These are phyloP conservation scores for Chaenocephalus aceratus DNA, from an alignment of 2,113 vertebrate genomes.

Conservation along the genomic window DNA sequence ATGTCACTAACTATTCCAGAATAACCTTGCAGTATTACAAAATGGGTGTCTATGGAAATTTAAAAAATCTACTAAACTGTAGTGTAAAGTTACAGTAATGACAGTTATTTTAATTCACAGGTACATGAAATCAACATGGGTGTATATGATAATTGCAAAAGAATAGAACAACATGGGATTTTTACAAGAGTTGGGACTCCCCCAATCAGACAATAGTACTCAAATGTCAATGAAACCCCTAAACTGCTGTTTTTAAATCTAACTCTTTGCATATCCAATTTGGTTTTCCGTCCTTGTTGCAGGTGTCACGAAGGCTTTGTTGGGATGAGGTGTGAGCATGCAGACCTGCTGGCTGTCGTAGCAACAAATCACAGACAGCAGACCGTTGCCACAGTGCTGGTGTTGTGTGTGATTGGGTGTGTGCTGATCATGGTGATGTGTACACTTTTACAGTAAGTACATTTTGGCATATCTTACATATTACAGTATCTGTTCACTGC, in stretches of 20 bases:
- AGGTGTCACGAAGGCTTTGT: conserved; percentile 93
- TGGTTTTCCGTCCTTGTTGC: conserved; percentile 4
- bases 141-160: neutral
- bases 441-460: conserved; percentile 93
- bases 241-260: neutral
- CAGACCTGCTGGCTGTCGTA: conserved; percentile 95
- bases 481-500: neutral
- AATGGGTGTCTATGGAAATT: no score
- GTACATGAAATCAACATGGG: neutral
- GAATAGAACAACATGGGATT: neutral
- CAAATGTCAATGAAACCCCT: neutral
- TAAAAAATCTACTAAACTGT: neutral
- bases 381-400: conserved; percentile 90
- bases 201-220: neutral
- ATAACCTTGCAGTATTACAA: no score
- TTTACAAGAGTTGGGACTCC: neutral
- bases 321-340: conserved; percentile 93
- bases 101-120: neutral
- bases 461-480: neutral
- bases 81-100: neutral
- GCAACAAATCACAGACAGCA: conserved; percentile 93
- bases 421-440: conserved; percentile 87
- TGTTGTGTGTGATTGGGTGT: conserved; percentile 89
- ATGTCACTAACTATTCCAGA: no score
- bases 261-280: neutral